phyloP scores from a whole-genome alignment of 2,113 vertebrate genomes.

The Platysternon megacephalum region DNA sequence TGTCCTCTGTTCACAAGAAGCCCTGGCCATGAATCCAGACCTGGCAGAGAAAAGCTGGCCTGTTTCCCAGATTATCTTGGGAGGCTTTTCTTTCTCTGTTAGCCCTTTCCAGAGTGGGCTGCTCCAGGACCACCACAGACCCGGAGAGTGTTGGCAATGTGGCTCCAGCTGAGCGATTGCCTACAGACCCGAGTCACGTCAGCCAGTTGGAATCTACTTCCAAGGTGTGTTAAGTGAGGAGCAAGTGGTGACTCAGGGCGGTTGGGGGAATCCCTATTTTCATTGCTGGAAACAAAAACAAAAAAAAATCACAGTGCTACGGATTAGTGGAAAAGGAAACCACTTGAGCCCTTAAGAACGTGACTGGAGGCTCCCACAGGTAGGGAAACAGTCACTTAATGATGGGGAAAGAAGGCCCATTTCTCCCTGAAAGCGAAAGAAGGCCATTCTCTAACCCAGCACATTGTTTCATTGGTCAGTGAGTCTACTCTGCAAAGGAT shows the following conservation, averaged over 20 bases:
- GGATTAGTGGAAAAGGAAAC: background rate
- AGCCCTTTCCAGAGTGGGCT: background rate
- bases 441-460: background rate
- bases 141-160: no score
- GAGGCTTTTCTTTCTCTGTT: background rate
- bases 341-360: background rate
- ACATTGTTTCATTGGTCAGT: background rate
- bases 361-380: background rate
- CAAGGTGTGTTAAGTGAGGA: background rate
- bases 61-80: background rate
- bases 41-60: background rate
- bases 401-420: background rate
- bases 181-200: background rate
- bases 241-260: background rate
- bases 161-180: background rate
- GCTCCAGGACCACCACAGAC: background rate
- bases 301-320: background rate
- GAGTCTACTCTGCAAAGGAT: background rate
- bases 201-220: background rate
- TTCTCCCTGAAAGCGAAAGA: background rate
- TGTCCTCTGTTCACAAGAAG: background rate
- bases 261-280: background rate
- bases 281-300: background rate
- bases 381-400: background rate
- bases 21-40: background rate